Evolutionary conservation across 2,888 invertebrate species (phyloP), one percentile per base, ranked within the genome.

Genomic region (Dryadula phaetusa): DNA sequence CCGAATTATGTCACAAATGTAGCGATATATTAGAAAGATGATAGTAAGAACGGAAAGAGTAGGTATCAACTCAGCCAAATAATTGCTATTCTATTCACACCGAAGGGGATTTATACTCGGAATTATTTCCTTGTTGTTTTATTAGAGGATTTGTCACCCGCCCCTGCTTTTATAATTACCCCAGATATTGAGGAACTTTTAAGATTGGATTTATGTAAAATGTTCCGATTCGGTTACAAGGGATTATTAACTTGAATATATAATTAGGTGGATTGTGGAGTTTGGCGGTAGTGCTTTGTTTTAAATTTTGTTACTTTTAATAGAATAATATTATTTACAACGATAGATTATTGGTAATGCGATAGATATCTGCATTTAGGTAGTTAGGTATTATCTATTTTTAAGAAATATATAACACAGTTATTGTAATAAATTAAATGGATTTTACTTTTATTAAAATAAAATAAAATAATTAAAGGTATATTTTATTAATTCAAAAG

Each of bases 51-150:
- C 76, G 72, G 77, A 85, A 81, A 73, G 73, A 70, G 76, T 76
- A 73, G 85, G 86, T 75, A 87, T 84, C 89, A 88, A 89, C 85
- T 91, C 89, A 89, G 88, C 90, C 92, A 90, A 87, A 92, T 92
- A 92, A 93, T 93, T 92, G 92, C 89, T 92, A 92, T 93, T 92
- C 93, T 88, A 92, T 93, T 93, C 93, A 91, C 91, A 90, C 90
- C 82, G 85, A 83, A 88, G 86, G 88, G 79, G 84, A 93, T 93
- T 93, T 93, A 93, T 90, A 80, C 73, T 77, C 84, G 84, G 90
- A 92, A 93, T 92, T 92, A 93, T 92, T 91, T 92, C 89, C 93
- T 88, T 92, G 92, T 93, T 92, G 92, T 92, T 92, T 93, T 92
- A 93, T 92, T 89, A 84, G 89, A 82, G 90, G 90, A 91, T 92